Base-by-base conservation (phyloP, 2,113 vertebrate genomes). In the Sinocyclocheilus anophthalmus region DNA sequence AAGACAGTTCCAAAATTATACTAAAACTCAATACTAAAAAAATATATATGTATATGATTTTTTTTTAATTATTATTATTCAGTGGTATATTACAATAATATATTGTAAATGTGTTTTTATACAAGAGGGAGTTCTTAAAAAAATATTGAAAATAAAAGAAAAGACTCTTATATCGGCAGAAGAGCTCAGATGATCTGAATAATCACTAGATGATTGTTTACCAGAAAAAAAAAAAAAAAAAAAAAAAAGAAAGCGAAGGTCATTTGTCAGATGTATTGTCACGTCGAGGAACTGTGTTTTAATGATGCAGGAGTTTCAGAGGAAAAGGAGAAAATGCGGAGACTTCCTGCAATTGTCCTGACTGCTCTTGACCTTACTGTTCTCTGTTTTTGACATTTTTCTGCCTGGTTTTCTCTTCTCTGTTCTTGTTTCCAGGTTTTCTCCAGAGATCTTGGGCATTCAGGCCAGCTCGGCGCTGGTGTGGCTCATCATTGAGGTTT, bases 391-490 rank as follows among this genome's bases (percentile, higher is more conserved):
- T 50, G 48, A 12, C 8, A 9, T 42, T 48, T 48, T 48, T 48
- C 45, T 13, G 7, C 18, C 4, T 30, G 24, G 61, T 50, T 13
- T 20, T 20, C 3, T 22, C 33, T 26, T 50, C 3, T 61, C 33
- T 79, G 3, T 13, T 39, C 50, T 5, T 76, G n/a, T 73, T 22
- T 79, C 10, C 73, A 98, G 97, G 91, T 97, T 98, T 90, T 96
- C 96, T 42, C 97, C 97, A 0, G 97, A 98, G 93, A 94, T 97
- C 67, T 90, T 98, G 89, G 97, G 97, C n/a, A 94, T 97, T 81
- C 96, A 97, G 92, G 97, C 97, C 6, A 98, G 97, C 92, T 97
- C 97, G 0, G 96, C 96, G 0, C 87, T 98, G 67, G 96, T 97
- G 77, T 98, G 97, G 97, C 94, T 98, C 63, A 93, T 97, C 1